A percentile compares a stretch with the other conserved stretches of the same genome.
Conservation (phyloP, 1,140 invertebrate genomes). For the Manduca sexta region DNA sequence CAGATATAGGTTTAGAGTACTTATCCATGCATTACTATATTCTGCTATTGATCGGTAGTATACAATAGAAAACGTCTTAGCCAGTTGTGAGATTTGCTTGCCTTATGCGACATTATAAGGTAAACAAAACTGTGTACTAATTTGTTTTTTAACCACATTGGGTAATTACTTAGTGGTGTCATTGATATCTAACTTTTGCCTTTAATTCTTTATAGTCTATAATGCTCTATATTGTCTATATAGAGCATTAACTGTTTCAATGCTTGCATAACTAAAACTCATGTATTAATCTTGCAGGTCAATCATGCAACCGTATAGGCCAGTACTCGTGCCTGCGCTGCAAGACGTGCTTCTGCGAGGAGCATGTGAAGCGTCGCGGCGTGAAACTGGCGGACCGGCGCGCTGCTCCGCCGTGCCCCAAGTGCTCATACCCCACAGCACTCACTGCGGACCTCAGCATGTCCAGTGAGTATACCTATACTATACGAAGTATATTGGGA, state of each 20-base stretch:
- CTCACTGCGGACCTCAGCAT: constrained; percentile 96
- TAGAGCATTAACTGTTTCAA: too few species aligned
- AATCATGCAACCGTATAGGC: constrained; percentile 94
- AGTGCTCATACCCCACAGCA: constrained; percentile 92
- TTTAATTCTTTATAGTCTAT: too few species aligned
- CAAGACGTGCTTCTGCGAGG: constrained; percentile 97
- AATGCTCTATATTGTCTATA: too few species aligned
- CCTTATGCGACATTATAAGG: too few species aligned
- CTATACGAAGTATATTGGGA: too few species aligned
- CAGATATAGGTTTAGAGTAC: background rate
- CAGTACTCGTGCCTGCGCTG: constrained; percentile 96
- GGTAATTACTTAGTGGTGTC: too few species aligned
- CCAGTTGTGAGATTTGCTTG: too few species aligned
- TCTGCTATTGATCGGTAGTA: background rate
- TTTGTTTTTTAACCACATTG: too few species aligned
- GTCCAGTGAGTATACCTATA: constrained; percentile 83
- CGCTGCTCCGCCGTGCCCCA: constrained; percentile 93
- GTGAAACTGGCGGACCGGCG: constrained; percentile 18
- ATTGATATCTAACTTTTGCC: too few species aligned
- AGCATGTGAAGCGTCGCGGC: constrained; percentile 85
- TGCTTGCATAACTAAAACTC: too few species aligned
- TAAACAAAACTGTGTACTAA: too few species aligned
- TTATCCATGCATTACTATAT: background rate
- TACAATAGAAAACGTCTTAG: too few species aligned
- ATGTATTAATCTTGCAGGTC: constrained; percentile 71